phyloP scores from a whole-genome alignment of 2,113 vertebrate genomes.

The Tichodroma muraria region DNA sequence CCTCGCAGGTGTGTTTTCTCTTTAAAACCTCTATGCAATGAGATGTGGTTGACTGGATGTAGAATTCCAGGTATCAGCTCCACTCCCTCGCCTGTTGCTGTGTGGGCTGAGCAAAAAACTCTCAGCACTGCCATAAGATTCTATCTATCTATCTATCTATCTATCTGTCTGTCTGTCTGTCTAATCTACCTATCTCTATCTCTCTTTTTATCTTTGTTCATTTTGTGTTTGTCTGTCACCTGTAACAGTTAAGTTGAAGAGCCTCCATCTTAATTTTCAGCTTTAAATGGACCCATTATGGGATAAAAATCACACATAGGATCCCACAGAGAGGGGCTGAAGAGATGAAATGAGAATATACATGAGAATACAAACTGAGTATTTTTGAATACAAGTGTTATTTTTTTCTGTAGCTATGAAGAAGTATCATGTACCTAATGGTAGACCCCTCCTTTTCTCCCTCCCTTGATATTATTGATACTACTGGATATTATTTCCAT shows the following conservation, averaged over 20 bases:
- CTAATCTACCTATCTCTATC: not conserved
- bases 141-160: not conserved
- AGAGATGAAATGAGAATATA: not conserved
- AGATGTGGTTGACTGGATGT: fast-evolving
- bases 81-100: not conserved
- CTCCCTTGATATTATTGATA: not conserved
- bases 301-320: not conserved
- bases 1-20: not conserved
- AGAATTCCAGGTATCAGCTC: not conserved
- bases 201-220: not conserved
- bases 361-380: not conserved
- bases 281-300: not conserved
- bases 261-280: not conserved
- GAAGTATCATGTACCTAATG: not conserved
- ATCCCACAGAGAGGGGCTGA: not conserved
- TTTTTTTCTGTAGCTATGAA: not conserved
- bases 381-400: not conserved
- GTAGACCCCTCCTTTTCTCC: not conserved
- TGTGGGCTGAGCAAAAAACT: not conserved
- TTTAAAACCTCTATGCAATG: not conserved
- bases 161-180: not conserved
- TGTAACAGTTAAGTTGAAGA: not conserved
- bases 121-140: not conserved
- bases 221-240: not conserved
- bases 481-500: not conserved